phyloP scores from a whole-genome alignment of 2,888 invertebrate genomes.

The Penaeus monodon region DNA sequence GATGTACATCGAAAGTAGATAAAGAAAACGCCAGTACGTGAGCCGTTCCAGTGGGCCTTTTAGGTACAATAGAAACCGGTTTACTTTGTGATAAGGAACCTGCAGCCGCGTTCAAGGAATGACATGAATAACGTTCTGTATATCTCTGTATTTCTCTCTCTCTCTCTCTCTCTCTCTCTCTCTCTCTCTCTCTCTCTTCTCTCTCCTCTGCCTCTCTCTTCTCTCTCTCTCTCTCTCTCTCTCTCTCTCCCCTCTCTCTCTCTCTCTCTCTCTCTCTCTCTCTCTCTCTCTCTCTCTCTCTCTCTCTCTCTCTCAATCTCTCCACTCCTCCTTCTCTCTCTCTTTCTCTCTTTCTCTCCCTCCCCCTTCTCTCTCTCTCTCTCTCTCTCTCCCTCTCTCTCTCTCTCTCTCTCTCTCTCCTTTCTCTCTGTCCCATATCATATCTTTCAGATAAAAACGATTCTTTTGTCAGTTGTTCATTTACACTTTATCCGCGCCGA shows the following conservation, averaged over 20 bases:
- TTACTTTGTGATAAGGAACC: no score
- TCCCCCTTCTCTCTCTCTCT: not conserved
- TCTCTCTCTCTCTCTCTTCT: not conserved
- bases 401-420: no score
- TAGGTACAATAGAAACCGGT: no score
- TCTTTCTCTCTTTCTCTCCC: constrained; percentile 21
- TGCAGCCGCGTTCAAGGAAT: no score
- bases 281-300: constrained; percentile 12
- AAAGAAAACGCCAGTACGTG: no score
- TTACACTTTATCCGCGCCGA: no score
- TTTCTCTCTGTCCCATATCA: no score
- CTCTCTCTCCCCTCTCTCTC: not conserved
- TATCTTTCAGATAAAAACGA: no score
- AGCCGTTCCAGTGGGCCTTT: no score
- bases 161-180: constrained; percentile 15
- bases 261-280: not conserved
- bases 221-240: constrained; percentile 1
- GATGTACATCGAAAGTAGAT: no score
- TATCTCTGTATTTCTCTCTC: not conserved
- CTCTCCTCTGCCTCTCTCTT: not conserved
- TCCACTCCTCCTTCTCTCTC: constrained; percentile 5
- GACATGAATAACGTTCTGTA: not conserved
- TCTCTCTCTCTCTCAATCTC: constrained; percentile 18
- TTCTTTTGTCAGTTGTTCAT: no score
- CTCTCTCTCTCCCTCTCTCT: no score